phyloP scores from a whole-genome alignment of 2,113 vertebrate species.

The Panthera uncia region DNA sequence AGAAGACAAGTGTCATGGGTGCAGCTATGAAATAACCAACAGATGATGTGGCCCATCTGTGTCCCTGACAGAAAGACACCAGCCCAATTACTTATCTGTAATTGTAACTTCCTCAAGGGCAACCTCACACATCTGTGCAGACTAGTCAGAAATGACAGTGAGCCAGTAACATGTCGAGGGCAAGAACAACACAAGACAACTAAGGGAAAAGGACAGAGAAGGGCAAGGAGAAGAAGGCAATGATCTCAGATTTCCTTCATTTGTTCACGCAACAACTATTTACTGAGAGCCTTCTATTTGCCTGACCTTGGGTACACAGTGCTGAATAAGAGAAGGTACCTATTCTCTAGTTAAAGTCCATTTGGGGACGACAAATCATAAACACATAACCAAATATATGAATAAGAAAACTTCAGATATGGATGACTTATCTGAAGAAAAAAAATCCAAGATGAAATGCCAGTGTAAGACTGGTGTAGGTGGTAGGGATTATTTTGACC shows the following conservation, averaged over 20 bases:
- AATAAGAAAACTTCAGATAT: background rate
- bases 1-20: background rate
- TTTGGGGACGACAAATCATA: background rate
- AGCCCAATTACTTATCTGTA: background rate
- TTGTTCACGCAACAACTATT: background rate
- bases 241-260: background rate
- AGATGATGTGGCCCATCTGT: conserved; percentile 71
- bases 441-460: background rate
- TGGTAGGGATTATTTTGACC: background rate
- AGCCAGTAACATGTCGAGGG: background rate
- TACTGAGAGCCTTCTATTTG: background rate
- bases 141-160: background rate
- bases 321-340: background rate
- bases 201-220: background rate
- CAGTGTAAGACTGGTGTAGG: fast-evolving
- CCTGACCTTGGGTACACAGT: background rate
- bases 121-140: background rate
- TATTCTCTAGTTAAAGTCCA: background rate
- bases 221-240: background rate
- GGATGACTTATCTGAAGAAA: background rate
- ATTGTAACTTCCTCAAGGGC: background rate
- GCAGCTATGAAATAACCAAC: background rate
- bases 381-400: background rate
- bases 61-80: background rate
- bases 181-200: background rate